Conservation (phyloP, 2,113 vertebrate species). For the Colossoma macropomum region DNA sequence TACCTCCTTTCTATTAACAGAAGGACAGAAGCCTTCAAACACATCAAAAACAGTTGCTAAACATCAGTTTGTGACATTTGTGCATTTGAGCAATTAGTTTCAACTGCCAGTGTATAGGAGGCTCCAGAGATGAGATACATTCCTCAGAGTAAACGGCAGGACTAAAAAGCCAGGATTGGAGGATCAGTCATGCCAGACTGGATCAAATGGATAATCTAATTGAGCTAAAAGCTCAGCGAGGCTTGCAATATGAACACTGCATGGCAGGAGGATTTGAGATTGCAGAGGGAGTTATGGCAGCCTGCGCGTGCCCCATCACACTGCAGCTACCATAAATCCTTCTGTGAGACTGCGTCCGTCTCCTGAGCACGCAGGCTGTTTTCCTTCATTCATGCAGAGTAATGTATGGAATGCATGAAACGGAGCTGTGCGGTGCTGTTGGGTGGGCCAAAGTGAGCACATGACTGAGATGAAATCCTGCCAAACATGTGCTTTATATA, state of each 20-base stretch:
- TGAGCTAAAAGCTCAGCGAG: slow-evolving; percentile 53
- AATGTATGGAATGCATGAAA: slow-evolving; percentile 13
- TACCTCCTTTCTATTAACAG: too few relatives aligned
- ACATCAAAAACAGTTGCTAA: not conserved
- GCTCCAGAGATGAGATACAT: slow-evolving; percentile 21
- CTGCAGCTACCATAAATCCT: slow-evolving; percentile 62
- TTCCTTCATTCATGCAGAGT: slow-evolving; percentile 4
- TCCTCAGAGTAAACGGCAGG: slow-evolving; percentile 32
- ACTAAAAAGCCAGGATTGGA: slow-evolving; percentile 8
- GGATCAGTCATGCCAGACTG: slow-evolving; percentile 34
- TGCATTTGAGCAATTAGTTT: not conserved
- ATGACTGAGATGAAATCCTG: slow-evolving; percentile 6
- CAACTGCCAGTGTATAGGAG: not conserved
- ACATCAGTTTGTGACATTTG: not conserved
- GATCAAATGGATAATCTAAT: slow-evolving; percentile 56
- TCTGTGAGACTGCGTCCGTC: slow-evolving; percentile 47
- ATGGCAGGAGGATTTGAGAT: slow-evolving; percentile 26
- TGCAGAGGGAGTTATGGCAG: slow-evolving; percentile 42
- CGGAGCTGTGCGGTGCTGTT: not conserved
- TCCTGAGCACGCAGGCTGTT: not conserved
- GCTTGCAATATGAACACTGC: slow-evolving; percentile 36
- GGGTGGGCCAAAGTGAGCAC: slow-evolving; percentile 6
- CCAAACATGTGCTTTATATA: not conserved
- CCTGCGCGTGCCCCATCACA: slow-evolving; percentile 48
- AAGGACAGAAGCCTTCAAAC: too few relatives aligned